Percentiles rank a stretch among this genome's conserved stretches.
Conservation (phyloP, 2,113 vertebrate species). For the Platycercus adscitus region DNA sequence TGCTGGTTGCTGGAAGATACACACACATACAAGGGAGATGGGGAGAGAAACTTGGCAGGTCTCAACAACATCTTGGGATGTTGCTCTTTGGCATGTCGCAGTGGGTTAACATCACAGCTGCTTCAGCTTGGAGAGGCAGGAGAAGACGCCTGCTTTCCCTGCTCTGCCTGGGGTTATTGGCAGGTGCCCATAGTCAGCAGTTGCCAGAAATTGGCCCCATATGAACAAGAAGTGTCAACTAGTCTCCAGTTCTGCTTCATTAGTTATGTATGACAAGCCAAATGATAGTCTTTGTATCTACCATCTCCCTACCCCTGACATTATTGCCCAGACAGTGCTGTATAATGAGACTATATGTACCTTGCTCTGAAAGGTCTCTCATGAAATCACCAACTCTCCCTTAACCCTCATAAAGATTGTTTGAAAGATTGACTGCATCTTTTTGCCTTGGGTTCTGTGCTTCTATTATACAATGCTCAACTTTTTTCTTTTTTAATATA, state of each 20-base stretch:
- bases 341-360: neutral
- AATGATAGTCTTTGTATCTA: neutral
- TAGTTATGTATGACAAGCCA: conserved; percentile 21
- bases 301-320: neutral
- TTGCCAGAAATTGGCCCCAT: neutral
- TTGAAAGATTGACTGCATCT: conserved; percentile 29
- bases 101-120: neutral
- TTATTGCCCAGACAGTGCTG: neutral
- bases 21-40: accelerated
- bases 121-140: neutral
- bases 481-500: conserved; percentile 25
- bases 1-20: neutral
- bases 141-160: neutral
- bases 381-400: conserved; percentile 19
- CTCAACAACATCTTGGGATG: neutral
- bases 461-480: conserved; percentile 50
- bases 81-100: neutral
- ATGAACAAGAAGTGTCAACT: neutral
- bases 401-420: neutral
- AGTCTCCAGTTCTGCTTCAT: neutral
- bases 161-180: neutral
- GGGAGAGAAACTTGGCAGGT: neutral
- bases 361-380: neutral
- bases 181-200: neutral
- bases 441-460: conserved; percentile 58